These are phyloP conservation scores for Lycocerus yunnanus DNA, from an alignment of 2,888 invertebrate genomes.

Conservation along the genomic window DNA sequence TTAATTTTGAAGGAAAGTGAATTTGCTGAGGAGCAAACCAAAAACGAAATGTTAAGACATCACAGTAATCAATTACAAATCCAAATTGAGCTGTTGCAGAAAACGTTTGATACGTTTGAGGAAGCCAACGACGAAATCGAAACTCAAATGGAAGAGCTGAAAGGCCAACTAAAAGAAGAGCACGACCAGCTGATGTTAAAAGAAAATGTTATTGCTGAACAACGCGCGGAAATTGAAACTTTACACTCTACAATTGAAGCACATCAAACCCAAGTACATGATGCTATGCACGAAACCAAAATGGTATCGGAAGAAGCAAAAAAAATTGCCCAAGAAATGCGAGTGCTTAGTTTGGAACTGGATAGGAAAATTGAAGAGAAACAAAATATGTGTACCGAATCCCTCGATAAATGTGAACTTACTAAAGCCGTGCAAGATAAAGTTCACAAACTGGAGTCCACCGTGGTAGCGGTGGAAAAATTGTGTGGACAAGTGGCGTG, in stretches of 20 bases:
- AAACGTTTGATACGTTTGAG: background rate
- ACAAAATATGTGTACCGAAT: background rate
- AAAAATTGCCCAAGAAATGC: slow-evolving; percentile 8
- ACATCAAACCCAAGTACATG: background rate
- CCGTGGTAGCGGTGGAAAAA: background rate
- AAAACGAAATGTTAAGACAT: background rate
- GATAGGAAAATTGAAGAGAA: slow-evolving; percentile 5
- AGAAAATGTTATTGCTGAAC: background rate
- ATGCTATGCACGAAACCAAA: background rate
- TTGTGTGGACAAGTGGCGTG: background rate
- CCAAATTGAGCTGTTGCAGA: background rate
- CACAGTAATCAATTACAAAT: background rate
- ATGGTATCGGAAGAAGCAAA: background rate
- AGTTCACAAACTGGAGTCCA: background rate
- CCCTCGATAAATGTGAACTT: background rate
- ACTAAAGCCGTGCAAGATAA: background rate
- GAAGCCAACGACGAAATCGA: background rate
- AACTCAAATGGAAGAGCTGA: background rate
- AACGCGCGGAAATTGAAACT: background rate
- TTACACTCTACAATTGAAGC: background rate
- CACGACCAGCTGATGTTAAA: background rate
- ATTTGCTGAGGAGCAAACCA: background rate
- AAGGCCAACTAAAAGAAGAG: background rate
- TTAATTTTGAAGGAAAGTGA: background rate
- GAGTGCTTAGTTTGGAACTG: slow-evolving; percentile 10